These are phyloP conservation scores for Cerceris rybyensis DNA, from an alignment of 2,888 invertebrate species.

Conservation along the genomic window DNA sequence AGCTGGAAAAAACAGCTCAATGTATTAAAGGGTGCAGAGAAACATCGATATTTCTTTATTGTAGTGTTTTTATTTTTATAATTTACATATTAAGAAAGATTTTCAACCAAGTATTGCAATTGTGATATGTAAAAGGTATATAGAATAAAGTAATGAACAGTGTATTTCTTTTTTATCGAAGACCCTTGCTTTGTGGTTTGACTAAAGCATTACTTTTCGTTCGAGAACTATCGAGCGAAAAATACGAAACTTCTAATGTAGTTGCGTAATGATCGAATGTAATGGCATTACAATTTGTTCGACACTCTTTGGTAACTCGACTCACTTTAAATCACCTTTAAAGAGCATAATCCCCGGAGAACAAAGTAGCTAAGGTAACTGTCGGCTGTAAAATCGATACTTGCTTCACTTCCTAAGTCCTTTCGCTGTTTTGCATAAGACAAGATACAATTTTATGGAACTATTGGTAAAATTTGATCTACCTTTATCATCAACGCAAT, in stretches of 20 bases:
- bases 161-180: no score
- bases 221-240: not conserved
- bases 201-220: slow-evolving; percentile 11
- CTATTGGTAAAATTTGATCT: no score
- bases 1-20: no score
- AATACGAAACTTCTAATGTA: slow-evolving; percentile 26
- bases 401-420: not conserved
- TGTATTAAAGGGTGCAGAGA: no score
- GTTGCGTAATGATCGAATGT: slow-evolving; percentile 46
- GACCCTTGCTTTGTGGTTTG: no score
- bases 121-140: no score
- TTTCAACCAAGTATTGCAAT: no score
- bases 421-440: not conserved
- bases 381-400: not conserved
- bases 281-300: slow-evolving; percentile 30
- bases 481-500: no score
- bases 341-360: slow-evolving; percentile 8
- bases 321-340: slow-evolving; percentile 14
- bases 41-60: no score
- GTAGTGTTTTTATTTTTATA: no score
- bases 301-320: slow-evolving; percentile 27
- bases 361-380: not conserved
- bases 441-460: not conserved
- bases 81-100: no score
- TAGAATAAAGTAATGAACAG: no score